Percentiles rank a stretch among this genome's conserved stretches.
Conservation (phyloP, 2,113 vertebrate genomes). For the Hypocryptadius cinnamomeus region DNA sequence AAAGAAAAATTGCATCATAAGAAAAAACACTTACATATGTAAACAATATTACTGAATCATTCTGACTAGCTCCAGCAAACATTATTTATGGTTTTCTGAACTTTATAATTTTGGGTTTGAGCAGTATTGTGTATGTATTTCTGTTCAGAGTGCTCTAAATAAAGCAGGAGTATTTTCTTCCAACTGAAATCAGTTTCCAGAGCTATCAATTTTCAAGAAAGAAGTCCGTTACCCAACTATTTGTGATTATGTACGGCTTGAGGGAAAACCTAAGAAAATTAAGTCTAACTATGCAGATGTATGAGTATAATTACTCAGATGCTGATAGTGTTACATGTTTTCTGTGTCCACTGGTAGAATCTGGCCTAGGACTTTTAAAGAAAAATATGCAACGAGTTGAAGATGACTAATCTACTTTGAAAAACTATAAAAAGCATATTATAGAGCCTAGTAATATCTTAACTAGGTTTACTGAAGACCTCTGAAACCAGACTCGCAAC, state of each 20-base stretch:
- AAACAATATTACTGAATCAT: background rate
- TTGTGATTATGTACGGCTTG: background rate
- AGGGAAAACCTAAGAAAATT: background rate
- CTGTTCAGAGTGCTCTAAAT: background rate
- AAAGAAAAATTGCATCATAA: background rate
- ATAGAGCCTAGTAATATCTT: background rate
- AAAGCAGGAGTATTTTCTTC: background rate
- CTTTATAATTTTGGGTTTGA: background rate
- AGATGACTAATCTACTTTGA: background rate
- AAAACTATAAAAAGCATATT: background rate
- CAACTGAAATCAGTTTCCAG: background rate
- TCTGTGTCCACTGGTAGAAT: background rate
- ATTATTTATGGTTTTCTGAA: background rate
- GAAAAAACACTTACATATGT: background rate
- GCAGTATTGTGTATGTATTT: background rate
- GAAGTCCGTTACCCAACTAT: background rate
- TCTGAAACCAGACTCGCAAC: background rate
- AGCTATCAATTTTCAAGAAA: background rate
- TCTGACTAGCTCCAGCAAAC: background rate
- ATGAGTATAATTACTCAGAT: background rate
- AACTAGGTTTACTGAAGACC: background rate
- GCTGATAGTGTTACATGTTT: background rate
- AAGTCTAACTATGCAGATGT: background rate
- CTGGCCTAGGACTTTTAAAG: background rate
- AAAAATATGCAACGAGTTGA: background rate